These are phyloP conservation scores for Mimas tiliae DNA, from an alignment of 2,888 invertebrate species.

Conservation along the genomic window DNA sequence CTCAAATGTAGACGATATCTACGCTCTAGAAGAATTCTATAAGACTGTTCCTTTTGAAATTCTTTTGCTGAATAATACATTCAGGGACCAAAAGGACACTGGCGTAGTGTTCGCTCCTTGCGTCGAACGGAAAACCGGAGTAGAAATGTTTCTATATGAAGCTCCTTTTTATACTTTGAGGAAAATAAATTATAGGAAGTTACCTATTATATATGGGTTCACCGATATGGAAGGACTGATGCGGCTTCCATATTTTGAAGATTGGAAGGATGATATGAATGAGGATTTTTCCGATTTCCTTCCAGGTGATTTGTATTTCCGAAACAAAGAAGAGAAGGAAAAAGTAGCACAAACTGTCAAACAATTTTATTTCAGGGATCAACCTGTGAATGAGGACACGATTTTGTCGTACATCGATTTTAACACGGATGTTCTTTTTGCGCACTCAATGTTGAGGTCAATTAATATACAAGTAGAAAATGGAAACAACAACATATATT, in stretches of 20 bases:
- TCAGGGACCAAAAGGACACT: conserved; percentile 31
- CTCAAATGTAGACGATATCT: conserved; percentile 48
- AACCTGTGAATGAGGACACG: conserved; percentile 32
- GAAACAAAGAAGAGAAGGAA: conserved; percentile 34
- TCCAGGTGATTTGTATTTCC: conserved; percentile 43
- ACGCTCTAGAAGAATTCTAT: conserved; percentile 58
- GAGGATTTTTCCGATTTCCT: conserved; percentile 47
- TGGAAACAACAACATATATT: conserved; percentile 49
- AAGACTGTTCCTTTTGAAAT: conserved; percentile 47
- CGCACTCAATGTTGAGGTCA: conserved; percentile 39
- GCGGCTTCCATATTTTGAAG: conserved; percentile 37
- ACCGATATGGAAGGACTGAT: conserved; percentile 53
- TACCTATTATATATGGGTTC: conserved; percentile 58
- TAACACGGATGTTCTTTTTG: conserved; percentile 57
- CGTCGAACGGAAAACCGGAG: conserved; percentile 36
- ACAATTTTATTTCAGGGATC: conserved; percentile 47
- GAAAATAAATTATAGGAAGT: conserved; percentile 48
- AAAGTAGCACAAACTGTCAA: conserved; percentile 38
- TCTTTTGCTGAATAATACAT: conserved; percentile 36
- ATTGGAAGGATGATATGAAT: conserved; percentile 46
- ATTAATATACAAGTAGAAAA: conserved; percentile 38
- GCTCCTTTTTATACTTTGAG: conserved; percentile 53
- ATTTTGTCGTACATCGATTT: conserved; percentile 38
- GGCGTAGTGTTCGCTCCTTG: conserved; percentile 44
- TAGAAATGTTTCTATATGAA: conserved; percentile 51